Evolutionary conservation across 2,113 vertebrate genomes (phyloP), one percentile per base, ranked within the genome.

Genomic region (Mobula birostris): DNA sequence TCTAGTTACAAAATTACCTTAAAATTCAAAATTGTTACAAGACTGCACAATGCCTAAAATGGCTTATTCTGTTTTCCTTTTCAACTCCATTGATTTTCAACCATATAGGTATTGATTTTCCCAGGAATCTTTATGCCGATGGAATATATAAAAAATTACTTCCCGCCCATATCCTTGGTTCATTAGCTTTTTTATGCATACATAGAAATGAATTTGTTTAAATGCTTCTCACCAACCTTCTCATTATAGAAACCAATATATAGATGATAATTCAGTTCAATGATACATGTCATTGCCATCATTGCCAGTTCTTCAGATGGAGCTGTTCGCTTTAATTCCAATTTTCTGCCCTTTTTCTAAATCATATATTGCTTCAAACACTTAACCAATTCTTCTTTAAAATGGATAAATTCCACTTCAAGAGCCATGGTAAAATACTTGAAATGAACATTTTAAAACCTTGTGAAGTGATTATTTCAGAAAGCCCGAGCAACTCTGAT

Each of bases 141-240:
- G 83, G 24, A 87, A 27, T 66, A 32, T 91, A 85, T 68, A 91
- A 85, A 80, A 40, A 19, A 36, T 66, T 36, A 91, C 36, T 91
- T 80, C 36, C 87, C 36, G 61, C 9, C n/a, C 61, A 14, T 32
- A 68, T 91, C n/a, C 14, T 14, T 11, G 27, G 32, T 66, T 91
- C 61, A 68, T 91, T 91, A 19, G 63, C 87, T 91, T 91, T 32
- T 48, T 91, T 36, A 91, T 91, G 63, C 87, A 68, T 68, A 15
- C 36, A 91, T 19, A 32, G 29, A 91, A 36, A 68, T 68, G 68
- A 63, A 61, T 32, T 19, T 15, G n/a, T 91, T 91, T 32, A 63
- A 36, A 68, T 61, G 8, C n/a, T 36, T 68, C n/a, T 32, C 63
- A 56, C 12, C n/a, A 91, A 68, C 21, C 66, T 91, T 14, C n/a